Percentiles rank a stretch among this genome's conserved stretches.
Conservation (phyloP, 2,888 invertebrate species). For the Drosophila engyochracea region DNA sequence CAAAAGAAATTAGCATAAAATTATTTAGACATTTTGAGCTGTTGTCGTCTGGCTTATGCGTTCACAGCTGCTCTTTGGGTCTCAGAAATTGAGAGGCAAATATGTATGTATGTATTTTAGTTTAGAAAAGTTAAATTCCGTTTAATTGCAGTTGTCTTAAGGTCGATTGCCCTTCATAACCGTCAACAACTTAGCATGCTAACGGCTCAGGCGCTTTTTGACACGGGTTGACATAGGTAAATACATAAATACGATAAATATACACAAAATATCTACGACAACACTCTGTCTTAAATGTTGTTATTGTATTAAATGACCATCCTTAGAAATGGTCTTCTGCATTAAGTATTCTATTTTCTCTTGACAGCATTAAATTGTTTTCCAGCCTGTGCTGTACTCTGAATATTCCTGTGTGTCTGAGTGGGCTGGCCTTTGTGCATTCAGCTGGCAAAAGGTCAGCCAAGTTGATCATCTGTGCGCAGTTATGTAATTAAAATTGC, state of each 20-base stretch:
- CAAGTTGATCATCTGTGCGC: slow-evolving; percentile 40
- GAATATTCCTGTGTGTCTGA: not conserved
- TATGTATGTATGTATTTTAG: slow-evolving; percentile 1
- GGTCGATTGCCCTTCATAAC: slow-evolving; percentile 10
- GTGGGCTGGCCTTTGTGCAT: slow-evolving; percentile 23
- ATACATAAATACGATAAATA: not conserved
- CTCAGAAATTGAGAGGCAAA: slow-evolving; percentile 10
- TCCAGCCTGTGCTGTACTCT: not conserved
- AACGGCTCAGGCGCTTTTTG: slow-evolving; percentile 16
- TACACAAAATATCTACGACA: not conserved
- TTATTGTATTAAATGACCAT: not conserved
- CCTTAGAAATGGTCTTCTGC: not conserved
- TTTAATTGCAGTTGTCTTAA: slow-evolving; percentile 33
- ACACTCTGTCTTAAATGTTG: not conserved
- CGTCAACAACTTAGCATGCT: slow-evolving; percentile 10
- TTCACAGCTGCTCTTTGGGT: slow-evolving; percentile 33
- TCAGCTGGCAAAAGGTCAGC: slow-evolving; percentile 31
- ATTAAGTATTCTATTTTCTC: not conserved
- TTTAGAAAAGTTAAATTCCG: slow-evolving; percentile 17
- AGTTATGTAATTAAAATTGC: slow-evolving; percentile 64
- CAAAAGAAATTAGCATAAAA: slow-evolving; percentile 79
- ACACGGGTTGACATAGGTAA: slow-evolving; percentile 32
- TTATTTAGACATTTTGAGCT: slow-evolving; percentile 67
- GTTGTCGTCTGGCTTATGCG: slow-evolving; percentile 27
- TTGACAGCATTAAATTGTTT: slow-evolving; percentile 25